Evolutionary conservation across 2,888 invertebrate genomes (phyloP), one percentile per base, ranked within the genome.

Genomic region (Gonocerus acuteangulatus): DNA sequence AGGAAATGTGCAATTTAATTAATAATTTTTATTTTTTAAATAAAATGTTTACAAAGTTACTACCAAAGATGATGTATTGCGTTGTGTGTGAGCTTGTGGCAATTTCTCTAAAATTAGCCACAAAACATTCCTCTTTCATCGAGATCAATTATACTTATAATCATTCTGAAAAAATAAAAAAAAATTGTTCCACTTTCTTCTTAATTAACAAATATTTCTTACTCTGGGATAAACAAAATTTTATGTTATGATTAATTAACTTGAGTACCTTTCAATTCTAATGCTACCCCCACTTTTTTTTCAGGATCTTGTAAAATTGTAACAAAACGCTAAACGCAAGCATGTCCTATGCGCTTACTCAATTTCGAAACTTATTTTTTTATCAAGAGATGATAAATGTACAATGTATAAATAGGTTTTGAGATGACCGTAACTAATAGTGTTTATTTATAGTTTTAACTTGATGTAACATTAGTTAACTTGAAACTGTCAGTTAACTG

Each of bases 331-430:
- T 54, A 42, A 48, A 54, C 54, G 54, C 54, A 54, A 54, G 39
- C 54, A 54, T 54, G 54, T 22, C 42, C 54, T 54, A 54, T 54
- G 54, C 54, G 54, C 54, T 54, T 54, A 54, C 34, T 54, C 54
- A 39, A 42, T 54, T 54, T 54, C 16, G 23, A 54, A 54, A 54
- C 54, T 54, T 54, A 54, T 54, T 54, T 54, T 54, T 54, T 54
- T 54, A 42, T 54, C 16, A 42, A 42, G 54, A 54, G 54, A 42
- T 34, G 42, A 54, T 39, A 39, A 39, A 39, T 54, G 54, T 42
- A 42, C 22, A 54, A 42, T 42, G 39, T 54, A 21, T 47, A n/a
- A 19, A 19, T 54, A 54, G 54, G 54, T 54, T 54, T 54, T 54
- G 36, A 42, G 42, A 54, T 54, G 42, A 54, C 42, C 42, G 54